phyloP scores from a whole-genome alignment of 1,140 invertebrate genomes.

The Agrilus planipennis region DNA sequence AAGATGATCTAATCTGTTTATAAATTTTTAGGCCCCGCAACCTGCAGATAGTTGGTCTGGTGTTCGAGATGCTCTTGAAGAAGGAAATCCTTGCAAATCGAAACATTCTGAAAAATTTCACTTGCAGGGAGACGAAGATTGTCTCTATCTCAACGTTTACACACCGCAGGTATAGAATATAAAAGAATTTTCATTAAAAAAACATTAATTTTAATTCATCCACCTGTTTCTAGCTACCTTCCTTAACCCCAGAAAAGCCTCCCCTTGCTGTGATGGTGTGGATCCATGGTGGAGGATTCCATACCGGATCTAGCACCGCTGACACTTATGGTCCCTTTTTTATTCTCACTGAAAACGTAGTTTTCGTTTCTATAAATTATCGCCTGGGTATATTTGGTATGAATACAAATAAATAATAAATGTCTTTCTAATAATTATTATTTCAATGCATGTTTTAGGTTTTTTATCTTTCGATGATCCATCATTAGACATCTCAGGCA shows the following conservation, averaged over 20 bases:
- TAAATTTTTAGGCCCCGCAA: conserved; percentile 49
- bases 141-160: conserved; percentile 44
- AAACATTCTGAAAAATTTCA: conserved; percentile 11
- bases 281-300: background rate
- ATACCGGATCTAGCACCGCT: background rate
- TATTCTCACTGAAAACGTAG: background rate
- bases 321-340: background rate
- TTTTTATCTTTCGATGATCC: background rate
- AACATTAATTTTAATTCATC: too few relatives aligned
- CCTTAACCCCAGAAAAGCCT: too few relatives aligned
- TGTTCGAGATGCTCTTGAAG: conserved; percentile 39
- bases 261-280: background rate
- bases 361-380: background rate
- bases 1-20: too few relatives aligned
- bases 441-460: too few relatives aligned
- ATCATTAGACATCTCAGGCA: background rate
- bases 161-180: too few relatives aligned
- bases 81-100: conserved; percentile 41
- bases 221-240: too few relatives aligned
- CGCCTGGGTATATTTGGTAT: too few relatives aligned
- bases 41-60: conserved; percentile 43
- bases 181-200: too few relatives aligned
- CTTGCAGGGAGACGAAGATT: conserved; percentile 39
- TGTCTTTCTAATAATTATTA: too few relatives aligned
- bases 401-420: too few relatives aligned